A percentile compares a stretch with the other conserved stretches of the same genome.
Conservation (phyloP, 1,140 invertebrate genomes). For the Nephila pilipes region DNA sequence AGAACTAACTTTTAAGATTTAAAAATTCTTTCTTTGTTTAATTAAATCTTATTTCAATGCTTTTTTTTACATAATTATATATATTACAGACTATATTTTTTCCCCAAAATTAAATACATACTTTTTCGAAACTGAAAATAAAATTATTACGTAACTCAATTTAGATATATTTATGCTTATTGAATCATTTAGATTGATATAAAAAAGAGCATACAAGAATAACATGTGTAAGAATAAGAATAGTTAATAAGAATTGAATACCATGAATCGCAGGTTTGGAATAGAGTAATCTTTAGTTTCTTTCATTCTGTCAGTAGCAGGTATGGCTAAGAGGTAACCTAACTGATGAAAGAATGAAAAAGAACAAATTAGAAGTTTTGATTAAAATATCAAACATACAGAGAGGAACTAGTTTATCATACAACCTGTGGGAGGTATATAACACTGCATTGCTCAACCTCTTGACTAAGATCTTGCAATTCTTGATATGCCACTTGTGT, state of each 20-base stretch:
- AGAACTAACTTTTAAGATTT: no score
- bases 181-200: no score
- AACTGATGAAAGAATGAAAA: constrained; percentile 82
- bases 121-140: no score
- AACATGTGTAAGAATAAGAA: no score
- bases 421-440: constrained; percentile 87
- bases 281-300: constrained; percentile 83
- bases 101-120: no score
- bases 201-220: no score
- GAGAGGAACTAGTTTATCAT: neutral
- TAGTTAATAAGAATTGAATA: constrained; percentile 78
- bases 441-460: constrained; percentile 87
- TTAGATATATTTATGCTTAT: no score
- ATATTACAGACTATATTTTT: no score
- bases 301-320: constrained; percentile 84
- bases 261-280: constrained; percentile 87
- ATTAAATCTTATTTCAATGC: no score
- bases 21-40: no score
- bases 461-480: constrained; percentile 85
- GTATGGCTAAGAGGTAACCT: constrained; percentile 88
- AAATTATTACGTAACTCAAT: no score
- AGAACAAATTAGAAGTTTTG: neutral
- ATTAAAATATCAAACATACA: neutral
- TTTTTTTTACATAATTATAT: no score
- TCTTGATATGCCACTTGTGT: constrained; percentile 87